Evolutionary conservation across 2,113 vertebrate genomes (phyloP).

Genomic region (Crocuta crocuta): DNA sequence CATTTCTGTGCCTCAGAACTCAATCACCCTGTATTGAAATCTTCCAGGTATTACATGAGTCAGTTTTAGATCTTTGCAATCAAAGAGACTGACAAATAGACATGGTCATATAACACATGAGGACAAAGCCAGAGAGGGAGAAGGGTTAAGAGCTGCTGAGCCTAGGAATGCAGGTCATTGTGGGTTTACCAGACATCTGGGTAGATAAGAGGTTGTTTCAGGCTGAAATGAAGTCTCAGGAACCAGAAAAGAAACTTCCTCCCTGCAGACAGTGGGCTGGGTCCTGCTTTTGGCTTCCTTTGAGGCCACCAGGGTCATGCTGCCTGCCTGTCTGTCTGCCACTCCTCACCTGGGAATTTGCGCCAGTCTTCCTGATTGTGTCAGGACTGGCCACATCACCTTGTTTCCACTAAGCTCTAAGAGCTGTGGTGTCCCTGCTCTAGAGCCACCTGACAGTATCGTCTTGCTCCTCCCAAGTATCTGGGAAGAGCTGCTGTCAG

Average conservation of each 20-base stretch:
- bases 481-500: background rate
- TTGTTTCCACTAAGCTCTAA: background rate
- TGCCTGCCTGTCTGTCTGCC: background rate
- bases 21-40: background rate
- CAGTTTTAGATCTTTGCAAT: constrained; percentile 5
- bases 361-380: background rate
- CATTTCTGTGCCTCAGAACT: constrained; percentile 1
- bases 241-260: background rate
- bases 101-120: background rate
- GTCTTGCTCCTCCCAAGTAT: background rate
- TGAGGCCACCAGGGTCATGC: background rate
- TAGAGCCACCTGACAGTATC: background rate
- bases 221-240: background rate
- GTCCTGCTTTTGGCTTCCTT: background rate
- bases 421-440: background rate
- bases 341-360: background rate
- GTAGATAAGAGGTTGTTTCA: background rate
- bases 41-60: background rate
- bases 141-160: background rate
- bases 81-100: background rate
- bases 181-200: background rate
- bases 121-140: background rate
- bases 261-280: background rate
- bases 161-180: background rate
- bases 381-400: background rate